Evolutionary conservation across 2,797 vertebrate species (phyloP).

Genomic region (Eulemur rubriventer): DNA sequence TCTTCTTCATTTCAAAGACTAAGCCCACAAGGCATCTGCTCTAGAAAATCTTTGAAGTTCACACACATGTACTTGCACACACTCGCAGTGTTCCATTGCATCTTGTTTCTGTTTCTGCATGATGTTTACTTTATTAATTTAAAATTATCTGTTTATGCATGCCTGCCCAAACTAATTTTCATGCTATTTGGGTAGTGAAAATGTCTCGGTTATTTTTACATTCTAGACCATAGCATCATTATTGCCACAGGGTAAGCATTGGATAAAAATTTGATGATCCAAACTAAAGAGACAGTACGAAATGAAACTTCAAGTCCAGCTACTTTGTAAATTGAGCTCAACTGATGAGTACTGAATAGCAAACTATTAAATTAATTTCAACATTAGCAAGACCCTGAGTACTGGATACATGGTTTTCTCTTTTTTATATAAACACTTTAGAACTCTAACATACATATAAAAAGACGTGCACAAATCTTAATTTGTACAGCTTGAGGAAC

Average conservation of each 20-base stretch:
- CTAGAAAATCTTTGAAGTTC: neutral
- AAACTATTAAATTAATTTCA: neutral
- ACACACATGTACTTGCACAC: neutral
- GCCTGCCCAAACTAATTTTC: neutral
- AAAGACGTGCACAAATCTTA: neutral
- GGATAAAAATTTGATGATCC: neutral
- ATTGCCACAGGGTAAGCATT: neutral
- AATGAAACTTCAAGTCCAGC: neutral
- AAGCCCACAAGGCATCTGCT: neutral
- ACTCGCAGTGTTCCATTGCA: neutral
- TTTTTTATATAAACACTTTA: neutral
- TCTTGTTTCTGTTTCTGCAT: neutral
- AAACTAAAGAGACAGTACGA: neutral
- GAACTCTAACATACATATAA: neutral
- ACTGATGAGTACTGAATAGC: neutral
- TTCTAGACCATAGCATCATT: neutral
- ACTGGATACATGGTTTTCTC: neutral
- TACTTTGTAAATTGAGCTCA: neutral
- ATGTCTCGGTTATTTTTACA: neutral
- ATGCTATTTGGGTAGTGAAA: neutral
- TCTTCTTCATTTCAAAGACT: neutral
- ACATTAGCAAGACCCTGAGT: neutral
- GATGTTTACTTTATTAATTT: neutral
- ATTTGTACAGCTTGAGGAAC: neutral
- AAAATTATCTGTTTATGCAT: neutral